A percentile compares a stretch with the other conserved stretches of the same genome.
phyloP scores from a whole-genome alignment of 2,888 invertebrate species.

The Arctia plantaginis region DNA sequence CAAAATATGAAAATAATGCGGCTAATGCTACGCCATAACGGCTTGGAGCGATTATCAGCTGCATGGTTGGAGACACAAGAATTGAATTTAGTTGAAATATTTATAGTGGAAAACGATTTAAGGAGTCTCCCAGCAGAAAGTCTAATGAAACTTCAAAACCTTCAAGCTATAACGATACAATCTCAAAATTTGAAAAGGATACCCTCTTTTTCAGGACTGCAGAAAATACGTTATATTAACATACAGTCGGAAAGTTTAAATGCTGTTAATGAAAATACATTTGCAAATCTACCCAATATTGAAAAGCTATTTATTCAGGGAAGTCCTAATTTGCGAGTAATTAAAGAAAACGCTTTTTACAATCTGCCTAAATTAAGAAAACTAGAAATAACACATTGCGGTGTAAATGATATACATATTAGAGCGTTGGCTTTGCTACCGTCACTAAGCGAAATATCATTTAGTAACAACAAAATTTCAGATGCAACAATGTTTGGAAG shows the following conservation, averaged over 20 bases:
- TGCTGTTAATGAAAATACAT: constrained; percentile 89
- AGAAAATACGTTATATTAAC: constrained; percentile 90
- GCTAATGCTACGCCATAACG: constrained; percentile 94
- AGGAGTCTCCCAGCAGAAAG: constrained; percentile 93
- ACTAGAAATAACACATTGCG: constrained; percentile 92
- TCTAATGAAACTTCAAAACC: constrained; percentile 89
- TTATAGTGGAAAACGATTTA: constrained; percentile 93
- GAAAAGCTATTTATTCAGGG: constrained; percentile 92
- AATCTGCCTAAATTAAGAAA: constrained; percentile 89
- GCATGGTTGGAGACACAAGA: constrained; percentile 94
- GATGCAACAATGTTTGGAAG: constrained; percentile 94
- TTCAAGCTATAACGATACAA: constrained; percentile 94
- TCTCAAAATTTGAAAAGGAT: constrained; percentile 91
- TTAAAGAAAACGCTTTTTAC: constrained; percentile 91
- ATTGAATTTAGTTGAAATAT: constrained; percentile 92
- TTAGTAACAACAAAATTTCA: constrained; percentile 90
- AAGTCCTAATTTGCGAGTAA: constrained; percentile 88
- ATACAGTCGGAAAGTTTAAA: constrained; percentile 89
- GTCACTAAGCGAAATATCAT: constrained; percentile 89
- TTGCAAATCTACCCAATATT: constrained; percentile 89
- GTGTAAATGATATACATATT: constrained; percentile 92
- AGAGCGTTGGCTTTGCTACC: constrained; percentile 91
- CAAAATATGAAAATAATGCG: constrained; percentile 91
- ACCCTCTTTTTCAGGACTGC: constrained; percentile 90
- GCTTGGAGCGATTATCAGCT: constrained; percentile 92